A percentile compares a stretch with the other conserved stretches of the same genome.
Evolutionary conservation across 2,888 invertebrate species (phyloP).

Genomic region (Drosophila testacea): DNA sequence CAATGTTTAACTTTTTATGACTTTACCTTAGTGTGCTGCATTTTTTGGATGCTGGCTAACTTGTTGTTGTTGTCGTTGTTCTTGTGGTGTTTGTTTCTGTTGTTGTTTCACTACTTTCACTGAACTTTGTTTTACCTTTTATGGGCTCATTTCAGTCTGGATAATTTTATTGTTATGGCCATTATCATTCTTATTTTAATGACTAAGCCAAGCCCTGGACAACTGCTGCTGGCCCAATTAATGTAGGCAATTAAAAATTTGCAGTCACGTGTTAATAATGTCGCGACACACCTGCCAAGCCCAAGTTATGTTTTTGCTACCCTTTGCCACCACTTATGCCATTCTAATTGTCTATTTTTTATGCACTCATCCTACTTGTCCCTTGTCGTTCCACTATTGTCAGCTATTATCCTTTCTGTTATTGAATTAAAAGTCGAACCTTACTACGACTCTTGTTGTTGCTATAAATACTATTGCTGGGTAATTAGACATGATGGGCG

Average conservation of each 20-base stretch:
- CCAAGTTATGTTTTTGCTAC: constrained; percentile 11
- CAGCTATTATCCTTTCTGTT: constrained; percentile 30
- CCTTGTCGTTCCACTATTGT: constrained; percentile 19
- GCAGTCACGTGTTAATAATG: constrained; percentile 75
- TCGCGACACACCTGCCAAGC: constrained; percentile 54
- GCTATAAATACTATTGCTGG: constrained; percentile 13
- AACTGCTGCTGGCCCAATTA: constrained; percentile 52
- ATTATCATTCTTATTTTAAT: constrained; percentile 68
- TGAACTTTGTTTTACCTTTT: constrained; percentile 34
- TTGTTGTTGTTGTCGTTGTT: constrained; percentile 1
- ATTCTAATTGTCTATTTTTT: constrained; percentile 31
- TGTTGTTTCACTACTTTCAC: constrained; percentile 52
- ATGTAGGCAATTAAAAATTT: constrained; percentile 69
- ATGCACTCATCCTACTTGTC: neutral
- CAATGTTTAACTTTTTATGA: constrained; percentile 67
- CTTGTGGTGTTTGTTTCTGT: constrained; percentile 12
- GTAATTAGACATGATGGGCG: constrained; percentile 45
- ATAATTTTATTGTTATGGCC: constrained; percentile 59
- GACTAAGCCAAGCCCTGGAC: constrained; percentile 44
- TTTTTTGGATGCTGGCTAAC: constrained; percentile 32
- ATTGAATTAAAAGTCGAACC: constrained; percentile 10
- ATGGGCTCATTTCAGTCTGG: constrained; percentile 30
- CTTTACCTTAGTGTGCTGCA: constrained; percentile 38
- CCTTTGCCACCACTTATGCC: constrained; percentile 5
- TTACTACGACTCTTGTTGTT: constrained; percentile 6